These are phyloP conservation scores for Burhinus bistriatus DNA, from an alignment of 2,113 vertebrate species.

Conservation along the genomic window DNA sequence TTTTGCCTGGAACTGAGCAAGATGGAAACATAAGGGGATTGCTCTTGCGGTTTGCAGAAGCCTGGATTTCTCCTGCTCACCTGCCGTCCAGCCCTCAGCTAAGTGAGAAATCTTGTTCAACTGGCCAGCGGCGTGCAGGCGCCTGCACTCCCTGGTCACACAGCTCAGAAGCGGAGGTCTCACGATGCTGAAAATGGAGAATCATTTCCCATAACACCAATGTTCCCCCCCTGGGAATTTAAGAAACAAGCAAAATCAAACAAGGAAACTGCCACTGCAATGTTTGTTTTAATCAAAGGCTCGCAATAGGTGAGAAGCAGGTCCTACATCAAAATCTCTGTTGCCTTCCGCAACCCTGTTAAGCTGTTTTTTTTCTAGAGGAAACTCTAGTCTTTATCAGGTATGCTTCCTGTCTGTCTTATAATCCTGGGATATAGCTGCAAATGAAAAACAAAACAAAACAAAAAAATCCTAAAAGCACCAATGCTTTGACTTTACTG, in stretches of 20 bases:
- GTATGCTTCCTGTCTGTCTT: background rate
- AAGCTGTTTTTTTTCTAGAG: background rate
- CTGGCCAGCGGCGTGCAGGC: background rate
- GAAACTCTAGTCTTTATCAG: background rate
- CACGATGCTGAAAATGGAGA: background rate
- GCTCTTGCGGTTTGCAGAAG: rapidly evolving
- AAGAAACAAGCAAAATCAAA: background rate
- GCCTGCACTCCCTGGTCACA: rapidly evolving
- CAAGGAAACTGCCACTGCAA: background rate
- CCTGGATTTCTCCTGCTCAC: background rate
- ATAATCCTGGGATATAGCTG: background rate
- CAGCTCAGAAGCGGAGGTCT: background rate
- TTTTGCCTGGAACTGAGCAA: background rate
- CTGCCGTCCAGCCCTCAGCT: background rate
- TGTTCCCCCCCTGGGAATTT: background rate
- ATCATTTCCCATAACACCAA: background rate
- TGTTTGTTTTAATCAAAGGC: background rate
- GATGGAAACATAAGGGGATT: background rate
- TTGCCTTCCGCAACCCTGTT: background rate
- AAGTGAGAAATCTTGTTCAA: background rate
- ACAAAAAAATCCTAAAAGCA: background rate
- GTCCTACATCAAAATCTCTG: background rate
- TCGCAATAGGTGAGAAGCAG: background rate
- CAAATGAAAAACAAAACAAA: background rate
- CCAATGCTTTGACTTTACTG: background rate